Conservation (phyloP, 2,797 vertebrate genomes). For the Sciaenops ocellatus region DNA sequence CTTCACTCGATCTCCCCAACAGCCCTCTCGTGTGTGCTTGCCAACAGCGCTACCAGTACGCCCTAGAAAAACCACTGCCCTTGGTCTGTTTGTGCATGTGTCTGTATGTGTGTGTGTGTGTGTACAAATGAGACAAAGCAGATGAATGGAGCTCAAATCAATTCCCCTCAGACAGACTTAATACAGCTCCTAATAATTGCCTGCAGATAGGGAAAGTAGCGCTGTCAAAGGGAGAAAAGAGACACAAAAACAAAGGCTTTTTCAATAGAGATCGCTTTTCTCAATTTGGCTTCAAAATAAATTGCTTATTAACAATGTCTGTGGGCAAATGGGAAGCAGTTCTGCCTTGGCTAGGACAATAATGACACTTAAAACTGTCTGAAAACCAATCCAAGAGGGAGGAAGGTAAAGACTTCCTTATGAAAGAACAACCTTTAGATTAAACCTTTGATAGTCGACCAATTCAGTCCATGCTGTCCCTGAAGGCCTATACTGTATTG, state of each 20-base stretch:
- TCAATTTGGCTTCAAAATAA: slow-evolving; percentile 79
- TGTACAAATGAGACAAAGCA: slow-evolving; percentile 78
- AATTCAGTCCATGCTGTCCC: slow-evolving; percentile 17
- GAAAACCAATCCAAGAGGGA: slow-evolving; percentile 51
- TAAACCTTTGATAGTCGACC: slow-evolving; percentile 47
- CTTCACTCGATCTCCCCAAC: slow-evolving; percentile 50
- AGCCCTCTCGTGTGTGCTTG: slow-evolving; percentile 48
- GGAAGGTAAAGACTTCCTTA: slow-evolving; percentile 49
- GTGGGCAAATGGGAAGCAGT: slow-evolving; percentile 63
- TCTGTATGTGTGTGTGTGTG: slow-evolving; percentile 53
- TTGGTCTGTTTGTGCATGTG: slow-evolving; percentile 64
- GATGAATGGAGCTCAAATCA: slow-evolving; percentile 84
- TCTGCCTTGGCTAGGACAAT: slow-evolving; percentile 60
- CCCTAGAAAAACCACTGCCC: slow-evolving; percentile 76
- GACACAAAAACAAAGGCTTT: slow-evolving; percentile 75
- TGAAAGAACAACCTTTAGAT: slow-evolving; percentile 52
- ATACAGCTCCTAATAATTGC: slow-evolving; percentile 84
- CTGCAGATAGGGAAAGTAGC: slow-evolving; percentile 76
- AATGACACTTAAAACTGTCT: slow-evolving; percentile 63
- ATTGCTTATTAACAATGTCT: slow-evolving; percentile 78
- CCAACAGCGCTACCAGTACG: slow-evolving; percentile 61
- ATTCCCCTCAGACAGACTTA: slow-evolving; percentile 82
- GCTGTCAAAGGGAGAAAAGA: slow-evolving; percentile 74
- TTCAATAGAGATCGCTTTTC: slow-evolving; percentile 67
- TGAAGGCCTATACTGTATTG: slow-evolving; percentile 23